Conservation (phyloP, 1,140 invertebrate species). For the Cephus cinctus region DNA sequence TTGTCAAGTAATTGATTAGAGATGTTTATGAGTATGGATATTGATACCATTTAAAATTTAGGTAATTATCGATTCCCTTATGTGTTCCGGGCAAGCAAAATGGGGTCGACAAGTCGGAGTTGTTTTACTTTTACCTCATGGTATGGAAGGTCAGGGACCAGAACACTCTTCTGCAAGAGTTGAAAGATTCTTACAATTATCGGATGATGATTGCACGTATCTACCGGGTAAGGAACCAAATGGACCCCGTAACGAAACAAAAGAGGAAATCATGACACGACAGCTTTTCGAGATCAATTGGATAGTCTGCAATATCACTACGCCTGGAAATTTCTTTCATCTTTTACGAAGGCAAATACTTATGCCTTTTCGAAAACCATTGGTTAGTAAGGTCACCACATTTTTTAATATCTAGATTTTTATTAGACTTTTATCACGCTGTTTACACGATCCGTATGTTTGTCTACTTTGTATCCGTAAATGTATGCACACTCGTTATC, state of each 20-base stretch:
- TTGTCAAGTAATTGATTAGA: constrained; percentile 51
- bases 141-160: constrained; percentile 87
- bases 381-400: constrained; percentile 60
- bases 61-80: constrained; percentile 84
- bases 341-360: constrained; percentile 79
- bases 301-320: constrained; percentile 80
- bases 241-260: constrained; percentile 20
- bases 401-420: neutral
- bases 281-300: constrained; percentile 81
- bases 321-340: constrained; percentile 86
- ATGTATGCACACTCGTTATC: neutral
- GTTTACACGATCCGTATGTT: neutral
- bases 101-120: constrained; percentile 83
- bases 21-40: neutral
- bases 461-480: neutral
- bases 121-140: constrained; percentile 83
- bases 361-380: constrained; percentile 79
- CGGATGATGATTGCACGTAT: constrained; percentile 73
- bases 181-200: constrained; percentile 81
- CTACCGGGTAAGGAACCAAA: constrained; percentile 55
- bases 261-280: constrained; percentile 59
- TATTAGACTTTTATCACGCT: neutral
- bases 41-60: constrained; percentile 45
- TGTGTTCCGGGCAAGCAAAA: constrained; percentile 76
- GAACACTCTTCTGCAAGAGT: constrained; percentile 81